Evolutionary conservation across 2,888 invertebrate genomes (phyloP).

Genomic region (Drosophila antonietae): DNA sequence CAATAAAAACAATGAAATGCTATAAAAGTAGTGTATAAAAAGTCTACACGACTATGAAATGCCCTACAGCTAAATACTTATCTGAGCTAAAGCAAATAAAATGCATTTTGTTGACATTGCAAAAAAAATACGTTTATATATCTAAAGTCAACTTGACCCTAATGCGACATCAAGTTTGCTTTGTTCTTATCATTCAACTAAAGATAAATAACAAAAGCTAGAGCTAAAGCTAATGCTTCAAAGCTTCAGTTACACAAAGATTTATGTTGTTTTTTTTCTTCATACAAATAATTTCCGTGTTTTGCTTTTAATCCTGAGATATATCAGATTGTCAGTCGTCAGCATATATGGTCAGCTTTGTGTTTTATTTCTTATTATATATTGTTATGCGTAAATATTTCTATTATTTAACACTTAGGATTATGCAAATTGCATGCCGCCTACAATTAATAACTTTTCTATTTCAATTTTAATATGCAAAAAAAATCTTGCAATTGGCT

Average conservation of each 20-base stretch:
- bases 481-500: conserved; percentile 49
- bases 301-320: conserved; percentile 19
- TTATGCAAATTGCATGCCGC: conserved; percentile 60
- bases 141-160: conserved; percentile 60
- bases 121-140: background rate
- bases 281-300: conserved; percentile 15
- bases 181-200: conserved; percentile 22
- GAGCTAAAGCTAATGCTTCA: background rate
- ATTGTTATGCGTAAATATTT: conserved; percentile 28
- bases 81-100: background rate
- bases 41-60: conserved; percentile 5
- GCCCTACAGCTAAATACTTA: conserved; percentile 1
- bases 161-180: conserved; percentile 50
- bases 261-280: background rate
- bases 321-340: conserved; percentile 2
- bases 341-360: conserved; percentile 36
- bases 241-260: background rate
- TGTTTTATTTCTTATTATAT: conserved; percentile 29
- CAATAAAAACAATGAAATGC: conserved; percentile 24
- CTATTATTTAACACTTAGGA: conserved; percentile 52
- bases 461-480: conserved; percentile 17
- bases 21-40: conserved; percentile 35
- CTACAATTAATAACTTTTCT: conserved; percentile 42
- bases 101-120: background rate
- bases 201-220: conserved; percentile 11